Evolutionary conservation across 2,113 vertebrate species (phyloP), one percentile per base, ranked within the genome.

Genomic region (Macquaria australasica): DNA sequence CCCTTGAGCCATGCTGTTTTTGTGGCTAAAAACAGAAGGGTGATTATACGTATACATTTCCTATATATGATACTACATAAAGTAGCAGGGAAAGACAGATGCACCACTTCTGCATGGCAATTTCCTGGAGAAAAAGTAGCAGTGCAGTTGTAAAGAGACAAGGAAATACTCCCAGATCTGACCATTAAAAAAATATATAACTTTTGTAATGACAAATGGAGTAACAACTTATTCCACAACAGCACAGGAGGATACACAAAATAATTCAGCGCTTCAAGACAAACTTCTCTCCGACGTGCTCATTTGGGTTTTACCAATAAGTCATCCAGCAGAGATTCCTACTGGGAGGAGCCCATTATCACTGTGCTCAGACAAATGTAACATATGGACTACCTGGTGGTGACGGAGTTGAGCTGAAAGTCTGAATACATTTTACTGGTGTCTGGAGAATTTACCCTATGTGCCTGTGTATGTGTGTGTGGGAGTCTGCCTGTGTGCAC

Each of bases 331-430:
- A 79, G 84, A 79, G 82, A 82, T 83, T 79, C 92, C 83, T 80
- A 85, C 74, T 77, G 77, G 80, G 86, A 91, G 31, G 51, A 87
- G 80, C 84, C 80, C 89, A 84, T 89, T 92, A 88, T 91, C 86
- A 83, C 83, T 83, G 77, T 72, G 72, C 62, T 77, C 55, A 87
- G 72, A 88, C 76, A 84, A 85, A 90, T 53, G 78, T 79, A 91
- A 83, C 87, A 91, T 88, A 89, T 90, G 87, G 78, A 85, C 86
- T 73, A 73, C 83, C 87, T 88, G 48, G 55, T 83, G 34, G 64
- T 77, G 80, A 82, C 39, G 56, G 79, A 87, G 69, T 59, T 80
- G 41, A 60, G 66, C 81, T 88, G 25, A 77, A 82, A 86, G 62
- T 77, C 76, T 82, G 83, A 81, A 73, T 90, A 84, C 28, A 90